Conservation (phyloP, 2,113 vertebrate species). For the Ammodytes dubius region DNA sequence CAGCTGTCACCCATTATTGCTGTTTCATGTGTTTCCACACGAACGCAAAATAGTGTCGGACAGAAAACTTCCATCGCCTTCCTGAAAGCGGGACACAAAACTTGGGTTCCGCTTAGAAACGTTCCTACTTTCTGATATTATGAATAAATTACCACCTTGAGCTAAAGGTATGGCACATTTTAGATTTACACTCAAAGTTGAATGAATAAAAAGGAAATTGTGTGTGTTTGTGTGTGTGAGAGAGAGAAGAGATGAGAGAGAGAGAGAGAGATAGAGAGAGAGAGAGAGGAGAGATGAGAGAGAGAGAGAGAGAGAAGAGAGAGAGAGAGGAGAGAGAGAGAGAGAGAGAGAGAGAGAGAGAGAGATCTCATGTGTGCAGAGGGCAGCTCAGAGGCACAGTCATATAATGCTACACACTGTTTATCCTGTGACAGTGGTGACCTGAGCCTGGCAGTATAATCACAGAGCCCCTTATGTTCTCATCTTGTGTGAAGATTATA, state of each 20-base stretch:
- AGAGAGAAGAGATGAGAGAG: too few species aligned
- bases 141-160: not conserved
- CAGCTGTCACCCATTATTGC: too few species aligned
- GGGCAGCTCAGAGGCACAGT: not conserved
- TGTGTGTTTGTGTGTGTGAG: too few species aligned
- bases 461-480: slow-evolving; percentile 21
- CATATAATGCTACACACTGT: not conserved
- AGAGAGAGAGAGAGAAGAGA: not conserved
- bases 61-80: not conserved
- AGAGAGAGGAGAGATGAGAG: too few species aligned
- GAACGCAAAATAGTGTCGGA: slow-evolving; percentile 40
- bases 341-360: not conserved
- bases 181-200: not conserved
- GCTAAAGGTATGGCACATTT: not conserved
- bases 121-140: slow-evolving; percentile 27
- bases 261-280: not conserved
- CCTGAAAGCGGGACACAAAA: not conserved
- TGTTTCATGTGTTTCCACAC: slow-evolving; percentile 25
- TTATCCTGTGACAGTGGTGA: slow-evolving; percentile 8
- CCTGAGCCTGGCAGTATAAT: slow-evolving; percentile 10
- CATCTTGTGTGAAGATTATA: slow-evolving; percentile 30
- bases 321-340: not conserved
- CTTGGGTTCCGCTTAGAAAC: slow-evolving; percentile 22
- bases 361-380: not conserved
- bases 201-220: not conserved